Base-by-base conservation (phyloP, 2,797 vertebrate genomes). In the Protosalanx chinensis region DNA sequence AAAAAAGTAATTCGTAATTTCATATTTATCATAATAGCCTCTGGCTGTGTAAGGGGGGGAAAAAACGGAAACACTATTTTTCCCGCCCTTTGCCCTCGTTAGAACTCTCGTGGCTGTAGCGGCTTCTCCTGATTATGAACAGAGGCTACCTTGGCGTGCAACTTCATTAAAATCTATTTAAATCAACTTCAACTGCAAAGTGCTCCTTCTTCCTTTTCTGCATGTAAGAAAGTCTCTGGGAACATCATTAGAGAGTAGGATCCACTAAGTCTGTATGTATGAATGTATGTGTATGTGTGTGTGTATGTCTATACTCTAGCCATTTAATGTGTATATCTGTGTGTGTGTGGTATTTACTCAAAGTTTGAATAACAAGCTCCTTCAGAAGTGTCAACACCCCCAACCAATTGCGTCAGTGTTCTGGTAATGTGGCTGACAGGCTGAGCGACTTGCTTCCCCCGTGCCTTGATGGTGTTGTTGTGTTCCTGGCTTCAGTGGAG, bases 151-250 rank as follows among this genome's bases (percentile, higher is more conserved):
- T 91, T 87, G 81, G 83, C 58, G 78, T 71, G 86, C 84, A 89
- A 88, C 89, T 91, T 93, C 91, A 92, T 93, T 93, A 92, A 90
- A 91, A 92, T 92, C 91, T 90, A 93, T 93, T 93, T 91, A 93
- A 92, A 93, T 93, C 92, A 93, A 92, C 90, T 93, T 92, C 90
- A 92, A 77, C 80, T 37, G 81, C 81, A 86, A 89, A 90, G 88
- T 87, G 85, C 84, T 88, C 76, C 85, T 85, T 87, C 87, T 89
- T 84, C 76, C 84, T 82, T 89, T 84, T 76, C 84, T 82, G 87
- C 86, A 81, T 84, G 87, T 87, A 81, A 69, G 81, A 72, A 87
- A 86, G 85, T 92, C 88, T 92, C 89, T 83, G 89, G 90, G 86
- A 93, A 87, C 89, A 91, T 91, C 88, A 92, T 93, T 92, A 91